Evolutionary conservation across 2,888 invertebrate species (phyloP).

Genomic region (Caenorhabditis becei): DNA sequence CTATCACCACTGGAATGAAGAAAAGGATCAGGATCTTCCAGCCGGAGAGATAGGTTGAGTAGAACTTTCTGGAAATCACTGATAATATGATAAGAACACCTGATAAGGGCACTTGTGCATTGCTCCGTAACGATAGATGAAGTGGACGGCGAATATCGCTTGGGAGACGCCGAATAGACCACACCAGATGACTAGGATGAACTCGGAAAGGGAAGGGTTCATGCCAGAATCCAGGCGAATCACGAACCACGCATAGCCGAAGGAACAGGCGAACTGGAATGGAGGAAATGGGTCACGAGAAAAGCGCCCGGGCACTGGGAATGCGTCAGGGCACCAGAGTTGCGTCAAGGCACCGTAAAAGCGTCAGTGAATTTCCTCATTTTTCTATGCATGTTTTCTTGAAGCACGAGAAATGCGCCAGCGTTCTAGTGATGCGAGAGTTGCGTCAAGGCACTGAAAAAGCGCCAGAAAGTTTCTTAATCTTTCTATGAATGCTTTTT

Average conservation of each 20-base stretch:
- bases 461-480: no score
- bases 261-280: slow-evolving; percentile 6
- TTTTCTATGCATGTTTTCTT: neutral
- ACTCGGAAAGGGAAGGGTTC: neutral
- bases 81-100: neutral
- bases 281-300: no score
- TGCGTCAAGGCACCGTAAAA: neutral
- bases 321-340: no score
- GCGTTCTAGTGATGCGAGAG: neutral
- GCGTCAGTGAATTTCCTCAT: neutral
- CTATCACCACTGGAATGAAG: neutral
- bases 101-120: neutral
- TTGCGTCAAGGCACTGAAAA: neutral
- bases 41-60: neutral
- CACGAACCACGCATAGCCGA: slow-evolving; percentile 14
- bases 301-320: no score
- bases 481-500: no score
- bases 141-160: slow-evolving; percentile 25
- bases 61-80: slow-evolving; percentile 3
- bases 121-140: slow-evolving; percentile 26
- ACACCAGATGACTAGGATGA: slow-evolving; percentile 1
- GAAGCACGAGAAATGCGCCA: neutral
- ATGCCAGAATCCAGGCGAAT: slow-evolving; percentile 2
- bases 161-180: slow-evolving; percentile 4
- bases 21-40: neutral